phyloP scores from a whole-genome alignment of 2,888 invertebrate genomes.

The Drosophila buzzatii region DNA sequence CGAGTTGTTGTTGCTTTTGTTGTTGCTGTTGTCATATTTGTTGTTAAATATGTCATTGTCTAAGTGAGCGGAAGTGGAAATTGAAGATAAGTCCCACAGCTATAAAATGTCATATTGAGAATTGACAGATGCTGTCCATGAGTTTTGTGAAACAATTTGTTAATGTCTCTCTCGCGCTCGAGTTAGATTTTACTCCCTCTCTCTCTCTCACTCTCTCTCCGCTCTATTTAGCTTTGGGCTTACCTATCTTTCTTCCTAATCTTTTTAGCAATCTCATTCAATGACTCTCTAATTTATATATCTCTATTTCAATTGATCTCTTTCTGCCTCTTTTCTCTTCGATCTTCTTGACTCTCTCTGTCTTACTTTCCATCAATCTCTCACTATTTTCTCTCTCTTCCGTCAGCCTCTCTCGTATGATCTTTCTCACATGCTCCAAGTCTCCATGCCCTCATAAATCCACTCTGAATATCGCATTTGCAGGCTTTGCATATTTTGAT shows the following conservation, averaged over 20 bases:
- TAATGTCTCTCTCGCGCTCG: background rate
- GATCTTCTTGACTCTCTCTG: too few species aligned
- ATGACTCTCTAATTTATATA: too few species aligned
- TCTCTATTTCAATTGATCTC: background rate
- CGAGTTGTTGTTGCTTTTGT: slow-evolving; percentile 5
- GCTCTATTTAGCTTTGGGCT: too few species aligned
- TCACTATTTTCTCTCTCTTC: too few species aligned
- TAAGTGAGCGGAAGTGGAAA: slow-evolving; percentile 1
- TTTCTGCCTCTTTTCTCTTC: too few species aligned
- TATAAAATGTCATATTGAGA: background rate
- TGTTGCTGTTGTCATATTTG: slow-evolving; percentile 12
- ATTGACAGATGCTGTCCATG: background rate
- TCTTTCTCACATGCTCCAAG: background rate
- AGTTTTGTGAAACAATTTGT: background rate
- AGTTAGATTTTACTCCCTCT: too few species aligned
- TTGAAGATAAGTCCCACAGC: background rate
- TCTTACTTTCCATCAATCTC: too few species aligned
- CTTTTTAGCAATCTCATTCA: too few species aligned
- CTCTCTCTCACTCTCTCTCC: background rate
- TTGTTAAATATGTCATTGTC: slow-evolving; percentile 24
- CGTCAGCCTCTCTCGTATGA: too few species aligned
- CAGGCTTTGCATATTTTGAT: slow-evolving; percentile 20
- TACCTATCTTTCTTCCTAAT: too few species aligned
- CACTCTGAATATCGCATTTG: background rate
- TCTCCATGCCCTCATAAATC: rapidly evolving